Percentiles rank a stretch among this genome's conserved stretches.
phyloP scores from a whole-genome alignment of 2,888 invertebrate genomes.

The Ctenicera cuprea region DNA sequence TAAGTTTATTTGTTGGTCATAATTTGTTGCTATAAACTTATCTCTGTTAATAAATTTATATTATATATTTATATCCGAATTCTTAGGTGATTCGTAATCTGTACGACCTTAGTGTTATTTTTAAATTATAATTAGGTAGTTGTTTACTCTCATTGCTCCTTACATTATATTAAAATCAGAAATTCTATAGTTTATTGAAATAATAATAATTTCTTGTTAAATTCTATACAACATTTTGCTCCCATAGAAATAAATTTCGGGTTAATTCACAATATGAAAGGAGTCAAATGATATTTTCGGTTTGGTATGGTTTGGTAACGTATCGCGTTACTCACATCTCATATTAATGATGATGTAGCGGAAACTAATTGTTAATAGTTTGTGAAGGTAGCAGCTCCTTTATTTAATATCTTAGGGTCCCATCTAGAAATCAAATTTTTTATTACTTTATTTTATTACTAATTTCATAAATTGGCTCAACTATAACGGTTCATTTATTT shows the following conservation, averaged over 20 bases:
- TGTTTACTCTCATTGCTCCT: no score
- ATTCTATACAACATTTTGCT: neutral
- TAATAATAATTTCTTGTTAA: no score
- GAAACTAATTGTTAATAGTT: conserved; percentile 70
- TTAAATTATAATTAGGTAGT: no score
- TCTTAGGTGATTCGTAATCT: conserved; percentile 1
- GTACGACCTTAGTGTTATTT: neutral
- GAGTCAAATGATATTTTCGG: conserved; percentile 63
- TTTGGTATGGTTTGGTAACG: conserved; percentile 58
- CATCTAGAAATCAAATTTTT: neutral
- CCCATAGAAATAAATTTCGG: conserved; percentile 41
- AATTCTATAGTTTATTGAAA: no score
- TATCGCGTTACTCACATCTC: conserved; percentile 69
- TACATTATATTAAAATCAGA: no score
- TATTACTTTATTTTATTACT: neutral
- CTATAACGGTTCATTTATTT: neutral
- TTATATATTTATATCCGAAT: neutral
- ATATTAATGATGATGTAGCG: conserved; percentile 71
- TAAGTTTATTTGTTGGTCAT: neutral
- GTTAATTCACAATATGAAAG: conserved; percentile 64
- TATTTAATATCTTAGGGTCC: conserved; percentile 57
- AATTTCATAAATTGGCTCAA: neutral
- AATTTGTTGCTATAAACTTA: conserved; percentile 5
- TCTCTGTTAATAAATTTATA: conserved; percentile 1
- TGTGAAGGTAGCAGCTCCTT: conserved; percentile 69